Evolutionary conservation across 2,113 vertebrate genomes (phyloP).

Genomic region (Phyllostomus hastatus): DNA sequence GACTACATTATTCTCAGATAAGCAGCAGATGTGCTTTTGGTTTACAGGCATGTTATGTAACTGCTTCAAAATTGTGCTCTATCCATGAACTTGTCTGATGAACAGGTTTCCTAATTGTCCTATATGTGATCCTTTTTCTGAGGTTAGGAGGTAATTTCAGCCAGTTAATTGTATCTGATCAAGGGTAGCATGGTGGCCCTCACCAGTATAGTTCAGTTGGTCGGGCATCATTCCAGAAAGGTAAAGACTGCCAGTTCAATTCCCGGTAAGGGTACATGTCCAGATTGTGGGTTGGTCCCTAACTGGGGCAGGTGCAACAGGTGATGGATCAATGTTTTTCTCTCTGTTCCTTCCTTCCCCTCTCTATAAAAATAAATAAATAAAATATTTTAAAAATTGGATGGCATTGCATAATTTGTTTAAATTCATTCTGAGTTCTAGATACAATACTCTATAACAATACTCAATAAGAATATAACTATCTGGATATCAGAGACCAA

Average conservation of each 20-base stretch:
- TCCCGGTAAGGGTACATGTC: no score
- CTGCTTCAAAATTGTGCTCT: not conserved
- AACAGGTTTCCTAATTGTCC: not conserved
- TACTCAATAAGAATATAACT: not conserved
- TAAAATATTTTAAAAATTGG: no score
- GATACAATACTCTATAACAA: fast-evolving
- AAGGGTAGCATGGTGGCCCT: not conserved
- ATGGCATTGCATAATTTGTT: not conserved
- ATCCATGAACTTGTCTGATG: not conserved
- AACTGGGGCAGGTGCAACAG: no score
- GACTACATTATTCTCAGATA: not conserved
- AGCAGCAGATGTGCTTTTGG: not conserved
- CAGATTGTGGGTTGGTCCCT: no score
- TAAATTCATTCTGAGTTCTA: not conserved
- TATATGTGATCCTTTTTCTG: not conserved
- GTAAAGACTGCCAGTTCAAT: no score
- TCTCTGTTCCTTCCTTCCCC: no score
- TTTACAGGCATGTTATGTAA: not conserved
- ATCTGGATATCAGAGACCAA: not conserved
- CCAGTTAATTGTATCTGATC: not conserved
- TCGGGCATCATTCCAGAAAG: no score
- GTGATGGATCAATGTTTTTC: no score
- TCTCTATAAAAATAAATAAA: no score
- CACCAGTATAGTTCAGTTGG: no score
- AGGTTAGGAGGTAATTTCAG: not conserved